These are phyloP conservation scores for Arvicanthis niloticus DNA, from an alignment of 2,113 vertebrate species.

Conservation along the genomic window DNA sequence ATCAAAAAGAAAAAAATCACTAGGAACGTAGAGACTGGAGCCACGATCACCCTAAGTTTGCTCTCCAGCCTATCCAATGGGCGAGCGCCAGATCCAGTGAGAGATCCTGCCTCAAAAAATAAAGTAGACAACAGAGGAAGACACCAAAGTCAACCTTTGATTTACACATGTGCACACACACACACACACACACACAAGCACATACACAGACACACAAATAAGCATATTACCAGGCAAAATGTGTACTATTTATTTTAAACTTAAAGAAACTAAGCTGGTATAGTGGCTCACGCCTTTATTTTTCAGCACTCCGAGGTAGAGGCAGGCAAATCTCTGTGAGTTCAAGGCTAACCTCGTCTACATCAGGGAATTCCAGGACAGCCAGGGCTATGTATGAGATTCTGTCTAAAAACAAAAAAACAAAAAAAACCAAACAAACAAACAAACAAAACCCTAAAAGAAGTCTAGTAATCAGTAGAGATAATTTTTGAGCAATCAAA, in stretches of 20 bases:
- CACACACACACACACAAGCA: not conserved
- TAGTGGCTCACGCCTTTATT: not conserved
- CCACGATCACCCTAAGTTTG: not conserved
- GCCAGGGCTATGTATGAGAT: not conserved
- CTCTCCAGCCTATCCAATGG: not conserved
- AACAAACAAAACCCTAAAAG: not conserved
- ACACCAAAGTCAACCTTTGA: not conserved
- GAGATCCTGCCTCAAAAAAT: not conserved
- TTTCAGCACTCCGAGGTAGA: not conserved
- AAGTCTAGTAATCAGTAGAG: slow-evolving; percentile 12
- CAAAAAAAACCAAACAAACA: not conserved
- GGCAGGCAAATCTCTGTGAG: not conserved
- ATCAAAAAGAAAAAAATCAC: not conserved
- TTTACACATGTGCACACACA: not conserved
- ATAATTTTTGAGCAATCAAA: slow-evolving; percentile 38
- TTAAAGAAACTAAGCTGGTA: not conserved
- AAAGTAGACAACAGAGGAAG: not conserved
- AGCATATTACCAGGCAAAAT: slow-evolving; percentile 12
- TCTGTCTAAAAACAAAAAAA: not conserved
- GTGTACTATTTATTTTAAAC: slow-evolving; percentile 70
- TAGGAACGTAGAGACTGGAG: not conserved
- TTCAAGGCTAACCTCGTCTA: not conserved
- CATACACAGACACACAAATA: not conserved
- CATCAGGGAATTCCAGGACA: not conserved
- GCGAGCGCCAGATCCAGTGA: not conserved